Evolutionary conservation across 2,888 invertebrate genomes (phyloP).

Genomic region (Apodemia zela): DNA sequence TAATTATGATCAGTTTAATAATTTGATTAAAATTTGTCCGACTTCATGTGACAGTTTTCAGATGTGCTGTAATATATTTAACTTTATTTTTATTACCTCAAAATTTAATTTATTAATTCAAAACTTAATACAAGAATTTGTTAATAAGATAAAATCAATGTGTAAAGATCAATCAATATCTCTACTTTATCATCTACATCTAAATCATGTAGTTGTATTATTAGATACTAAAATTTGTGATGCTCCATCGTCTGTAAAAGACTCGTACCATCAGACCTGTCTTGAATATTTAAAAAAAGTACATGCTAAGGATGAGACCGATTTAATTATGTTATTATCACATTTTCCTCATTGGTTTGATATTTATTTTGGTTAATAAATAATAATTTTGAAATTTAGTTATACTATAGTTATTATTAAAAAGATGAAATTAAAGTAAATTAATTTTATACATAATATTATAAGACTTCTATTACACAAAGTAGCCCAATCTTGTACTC

Average conservation of each 20-base stretch:
- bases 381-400: not conserved
- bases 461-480: no score
- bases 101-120: slow-evolving; percentile 48
- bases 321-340: slow-evolving; percentile 58
- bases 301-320: slow-evolving; percentile 43
- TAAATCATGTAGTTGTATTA: slow-evolving; percentile 46
- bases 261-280: slow-evolving; percentile 41
- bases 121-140: slow-evolving; percentile 46
- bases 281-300: slow-evolving; percentile 43
- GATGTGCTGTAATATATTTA: slow-evolving; percentile 52
- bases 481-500: no score
- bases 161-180: slow-evolving; percentile 38
- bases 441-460: no score
- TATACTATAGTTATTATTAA: no score
- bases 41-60: slow-evolving; percentile 57
- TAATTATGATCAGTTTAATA: slow-evolving; percentile 34
- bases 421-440: no score
- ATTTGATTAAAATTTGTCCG: slow-evolving; percentile 46
- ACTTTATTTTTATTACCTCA: slow-evolving; percentile 51
- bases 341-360: slow-evolving; percentile 67
- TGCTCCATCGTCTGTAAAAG: slow-evolving; percentile 36
- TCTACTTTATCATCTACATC: slow-evolving; percentile 48
- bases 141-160: slow-evolving; percentile 42
- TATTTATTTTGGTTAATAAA: slow-evolving; percentile 40
- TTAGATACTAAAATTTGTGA: slow-evolving; percentile 49